Evolutionary conservation across 2,797 vertebrate genomes (phyloP), one percentile per base, ranked within the genome.

Genomic region (Cuniculus paca): DNA sequence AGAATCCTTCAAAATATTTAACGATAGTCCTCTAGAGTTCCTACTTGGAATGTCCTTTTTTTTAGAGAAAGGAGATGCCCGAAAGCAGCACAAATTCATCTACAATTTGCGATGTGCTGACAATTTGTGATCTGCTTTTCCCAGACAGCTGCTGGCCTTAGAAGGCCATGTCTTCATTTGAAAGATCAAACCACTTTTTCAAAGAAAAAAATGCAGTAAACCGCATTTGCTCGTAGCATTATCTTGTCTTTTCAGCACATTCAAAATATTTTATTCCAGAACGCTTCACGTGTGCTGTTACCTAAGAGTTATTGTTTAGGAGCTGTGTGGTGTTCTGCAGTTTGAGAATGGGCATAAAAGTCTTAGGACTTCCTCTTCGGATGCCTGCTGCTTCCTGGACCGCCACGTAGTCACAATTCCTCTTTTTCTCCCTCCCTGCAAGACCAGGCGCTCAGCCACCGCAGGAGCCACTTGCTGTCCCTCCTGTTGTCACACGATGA

Each of bases 171-270:
- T 42, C 5, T 75, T 8, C 22, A 8, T 88, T 81, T 72, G 82
- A 93, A 94, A 79, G 45, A 58, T 58, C 74, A 90, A 86, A 84
- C 22, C 24, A 63, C 56, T 36, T 2, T 2, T 85, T 81, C 50
- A 54, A 56, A 65, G 90, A 63, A 85, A 26, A 72, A 81, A 45
- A 31, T 50, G 28, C 68, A 70, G 54, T 50, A 24, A 2, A 20
- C 20, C 78, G 42, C 1, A 68, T 79, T 36, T 58, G 13, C 50
- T 83, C 26, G 80, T 72, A 42, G 34, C 68, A 52, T 88, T 39
- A 12, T 42, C 24, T 79, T 63, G 48, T 28, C 78, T 96, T 87
- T 87, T 80, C 36, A 90, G 26, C 26, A 74, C 42, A n/a, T 93
- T 63, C 39, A 79, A 92, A 72, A 26, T 42, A 17, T 42, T 45